Base-by-base conservation (phyloP, 1,140 invertebrate species). In the Chelonus insularis region DNA sequence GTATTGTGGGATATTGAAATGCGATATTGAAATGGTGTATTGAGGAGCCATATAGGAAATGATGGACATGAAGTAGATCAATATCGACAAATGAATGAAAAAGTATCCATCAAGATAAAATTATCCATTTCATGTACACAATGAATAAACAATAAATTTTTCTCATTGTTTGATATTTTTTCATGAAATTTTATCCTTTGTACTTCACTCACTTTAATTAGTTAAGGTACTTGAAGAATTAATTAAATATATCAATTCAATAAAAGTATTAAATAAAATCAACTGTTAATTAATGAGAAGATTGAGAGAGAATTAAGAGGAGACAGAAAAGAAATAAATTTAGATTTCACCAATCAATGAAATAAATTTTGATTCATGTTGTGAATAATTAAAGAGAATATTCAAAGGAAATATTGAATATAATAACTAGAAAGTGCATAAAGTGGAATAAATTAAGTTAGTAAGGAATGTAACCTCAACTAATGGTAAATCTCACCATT, bases 351-450 rank as follows among this genome's bases (percentile, higher is more conserved):
- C 60, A 63, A 63, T 54, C 57, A 61, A 63, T 64, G 65, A 74
- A 69, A 69, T 69, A 71, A 66, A 63, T 57, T 63, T 61, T 55
- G 57, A 66, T 54, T 60, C 61, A 58, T 66, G 66, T 65, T 72
- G 61, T 64, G 69, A 71, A 74, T 72, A 70, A 74, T 72, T 67
- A 67, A 68, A 52, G 61, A 52, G 64, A 68, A 69, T 65, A 63
- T 64, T 66, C 63, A 62, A 47, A 37, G 37, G 45, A 41, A 52
- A 59, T 62, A 59, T 64, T 43, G 43, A 62, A 61, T 61, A 65
- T 60, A 48, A 43, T 56, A 50, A 12, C 25, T 65, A 47, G 58
- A 65, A 65, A 61, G 61, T 65, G 65, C 70, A 71, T 67, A 66
- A 71, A 66, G 63, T 62, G 60, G 63, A n/a, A n/a, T n/a, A 71